Evolutionary conservation across 2,113 vertebrate genomes (phyloP).

Genomic region (Rhea pennata): DNA sequence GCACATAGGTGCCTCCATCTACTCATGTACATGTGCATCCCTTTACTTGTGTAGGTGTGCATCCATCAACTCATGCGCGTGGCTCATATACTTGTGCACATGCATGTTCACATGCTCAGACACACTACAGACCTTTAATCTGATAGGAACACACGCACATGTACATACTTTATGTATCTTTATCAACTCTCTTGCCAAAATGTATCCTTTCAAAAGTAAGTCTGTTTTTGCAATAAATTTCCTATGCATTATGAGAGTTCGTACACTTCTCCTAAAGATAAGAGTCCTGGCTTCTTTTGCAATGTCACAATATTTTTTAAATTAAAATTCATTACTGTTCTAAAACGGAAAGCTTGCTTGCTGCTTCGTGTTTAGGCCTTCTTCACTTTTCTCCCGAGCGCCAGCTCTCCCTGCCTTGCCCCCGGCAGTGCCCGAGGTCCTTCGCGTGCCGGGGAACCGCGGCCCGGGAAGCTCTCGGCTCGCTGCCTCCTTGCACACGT

Average conservation of each 20-base stretch:
- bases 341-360: not conserved
- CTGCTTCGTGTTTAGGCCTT: not conserved
- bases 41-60: too few species aligned
- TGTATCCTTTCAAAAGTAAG: rapidly evolving
- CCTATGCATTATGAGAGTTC: rapidly evolving
- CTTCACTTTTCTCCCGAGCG: not conserved
- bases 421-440: not conserved
- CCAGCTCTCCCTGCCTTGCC: not conserved
- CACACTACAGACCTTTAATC: not conserved
- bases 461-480: not conserved
- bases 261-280: rapidly evolving
- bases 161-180: rapidly evolving
- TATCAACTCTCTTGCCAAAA: not conserved
- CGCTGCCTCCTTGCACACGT: not conserved
- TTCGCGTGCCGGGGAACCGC: not conserved
- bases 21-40: too few species aligned
- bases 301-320: rapidly evolving
- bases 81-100: too few species aligned
- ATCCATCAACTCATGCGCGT: too few species aligned
- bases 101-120: too few species aligned
- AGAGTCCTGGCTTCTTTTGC: not conserved
- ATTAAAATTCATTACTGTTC: not conserved
- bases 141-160: rapidly evolving
- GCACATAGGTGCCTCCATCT: too few species aligned
- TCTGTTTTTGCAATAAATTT: rapidly evolving